A percentile compares a stretch with the other conserved stretches of the same genome.
phyloP scores from a whole-genome alignment of 2,113 vertebrate genomes.

The Ia io region DNA sequence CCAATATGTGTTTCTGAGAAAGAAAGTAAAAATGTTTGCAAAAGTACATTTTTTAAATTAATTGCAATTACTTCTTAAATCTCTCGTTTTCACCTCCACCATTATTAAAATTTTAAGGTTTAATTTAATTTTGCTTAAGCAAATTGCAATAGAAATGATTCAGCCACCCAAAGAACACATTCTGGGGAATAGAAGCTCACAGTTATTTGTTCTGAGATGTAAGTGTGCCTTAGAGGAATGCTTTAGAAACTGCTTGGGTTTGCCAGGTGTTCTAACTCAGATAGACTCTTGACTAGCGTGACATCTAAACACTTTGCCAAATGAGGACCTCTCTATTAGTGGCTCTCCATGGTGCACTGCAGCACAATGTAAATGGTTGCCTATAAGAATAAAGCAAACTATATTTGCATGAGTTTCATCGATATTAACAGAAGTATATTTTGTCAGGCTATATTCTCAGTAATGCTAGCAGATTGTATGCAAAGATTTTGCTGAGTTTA shows the following conservation, averaged over 20 bases:
- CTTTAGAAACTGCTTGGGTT: not conserved
- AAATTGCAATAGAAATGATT: slow-evolving; percentile 46
- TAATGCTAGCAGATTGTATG: not conserved
- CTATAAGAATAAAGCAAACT: slow-evolving; percentile 1
- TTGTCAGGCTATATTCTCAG: not conserved
- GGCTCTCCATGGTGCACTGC: not conserved
- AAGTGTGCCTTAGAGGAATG: slow-evolving; percentile 7
- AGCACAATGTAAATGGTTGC: not conserved
- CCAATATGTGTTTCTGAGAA: not conserved
- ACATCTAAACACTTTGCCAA: slow-evolving; percentile 27
- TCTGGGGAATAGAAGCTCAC: not conserved
- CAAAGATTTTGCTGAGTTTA: not conserved
- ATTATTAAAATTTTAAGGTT: slow-evolving; percentile 10
- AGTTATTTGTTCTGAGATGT: slow-evolving; percentile 26
- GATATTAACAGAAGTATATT: not conserved
- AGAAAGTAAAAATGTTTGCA: slow-evolving; percentile 25
- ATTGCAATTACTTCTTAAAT: slow-evolving; percentile 33
- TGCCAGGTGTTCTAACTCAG: slow-evolving; percentile 49
- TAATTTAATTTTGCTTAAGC: slow-evolving; percentile 53
- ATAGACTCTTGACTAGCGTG: slow-evolving; percentile 31
- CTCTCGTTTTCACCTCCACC: not conserved
- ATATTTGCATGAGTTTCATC: not conserved
- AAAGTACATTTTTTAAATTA: not conserved
- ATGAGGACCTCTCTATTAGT: not conserved
- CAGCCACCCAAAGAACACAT: slow-evolving; percentile 4